Conservation (phyloP, 2,797 vertebrate genomes). For the Rhinophrynus dorsalis region DNA sequence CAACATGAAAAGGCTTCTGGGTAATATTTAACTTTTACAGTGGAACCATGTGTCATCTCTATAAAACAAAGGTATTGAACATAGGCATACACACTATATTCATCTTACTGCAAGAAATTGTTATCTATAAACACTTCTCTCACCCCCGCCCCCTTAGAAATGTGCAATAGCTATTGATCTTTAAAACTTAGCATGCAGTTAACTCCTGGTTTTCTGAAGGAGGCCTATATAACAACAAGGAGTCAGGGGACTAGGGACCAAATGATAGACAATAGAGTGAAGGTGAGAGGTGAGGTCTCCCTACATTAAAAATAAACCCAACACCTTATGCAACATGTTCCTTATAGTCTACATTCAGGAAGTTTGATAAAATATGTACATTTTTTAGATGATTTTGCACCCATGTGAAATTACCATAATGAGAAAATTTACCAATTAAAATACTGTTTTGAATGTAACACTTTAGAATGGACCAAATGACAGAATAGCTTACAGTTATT, state of each 20-base stretch:
- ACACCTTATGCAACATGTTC: too few species aligned
- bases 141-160: neutral
- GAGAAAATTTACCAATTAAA: too few species aligned
- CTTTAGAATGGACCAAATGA: too few species aligned
- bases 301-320: too few species aligned
- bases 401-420: too few species aligned
- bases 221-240: neutral
- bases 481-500: too few species aligned
- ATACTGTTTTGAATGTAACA: too few species aligned
- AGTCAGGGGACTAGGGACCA: neutral
- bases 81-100: neutral
- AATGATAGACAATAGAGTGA: too few species aligned
- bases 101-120: neutral
- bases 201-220: neutral
- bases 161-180: neutral
- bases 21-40: constrained; percentile 67
- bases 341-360: too few species aligned
- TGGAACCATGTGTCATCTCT: constrained; percentile 11
- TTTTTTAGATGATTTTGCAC: too few species aligned
- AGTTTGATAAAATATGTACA: too few species aligned
- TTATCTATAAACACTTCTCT: neutral
- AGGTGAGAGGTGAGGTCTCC: too few species aligned
- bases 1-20: constrained; percentile 56
- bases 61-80: constrained; percentile 28
- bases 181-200: neutral